Percentiles rank a stretch among this genome's conserved stretches.
Conservation (phyloP, 2,113 vertebrate species). For the Macquaria australasica region DNA sequence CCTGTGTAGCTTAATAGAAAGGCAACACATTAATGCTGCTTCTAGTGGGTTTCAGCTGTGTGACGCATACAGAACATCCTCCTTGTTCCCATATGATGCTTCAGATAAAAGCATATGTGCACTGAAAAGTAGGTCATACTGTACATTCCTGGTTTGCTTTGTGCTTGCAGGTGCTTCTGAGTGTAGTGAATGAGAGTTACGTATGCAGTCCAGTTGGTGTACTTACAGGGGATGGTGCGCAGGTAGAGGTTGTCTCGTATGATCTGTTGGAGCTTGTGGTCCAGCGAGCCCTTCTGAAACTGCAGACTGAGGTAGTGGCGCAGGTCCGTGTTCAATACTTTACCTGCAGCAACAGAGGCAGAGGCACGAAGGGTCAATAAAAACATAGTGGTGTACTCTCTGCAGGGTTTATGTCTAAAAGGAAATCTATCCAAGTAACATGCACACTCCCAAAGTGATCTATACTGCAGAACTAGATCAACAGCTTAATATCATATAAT, state of each 20-base stretch:
- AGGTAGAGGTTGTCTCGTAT: slow-evolving; percentile 99
- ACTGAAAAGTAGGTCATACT: slow-evolving; percentile 27
- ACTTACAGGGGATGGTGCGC: slow-evolving; percentile 98
- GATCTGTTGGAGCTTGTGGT: slow-evolving; percentile 98
- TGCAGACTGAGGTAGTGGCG: slow-evolving; percentile 98
- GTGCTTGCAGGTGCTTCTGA: background rate
- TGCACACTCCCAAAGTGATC: slow-evolving; percentile 34
- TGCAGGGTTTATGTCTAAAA: slow-evolving; percentile 11
- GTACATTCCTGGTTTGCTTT: background rate
- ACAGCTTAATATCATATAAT: background rate
- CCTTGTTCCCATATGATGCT: slow-evolving; percentile 27
- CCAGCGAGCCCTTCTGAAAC: slow-evolving; percentile 98
- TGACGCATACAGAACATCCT: background rate
- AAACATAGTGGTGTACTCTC: slow-evolving; percentile 13
- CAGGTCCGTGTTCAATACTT: slow-evolving; percentile 97
- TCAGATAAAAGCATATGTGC: slow-evolving; percentile 26
- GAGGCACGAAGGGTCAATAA: slow-evolving; percentile 54
- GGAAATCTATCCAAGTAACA: slow-evolving; percentile 46
- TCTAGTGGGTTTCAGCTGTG: slow-evolving; percentile 37
- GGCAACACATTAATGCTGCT: background rate
- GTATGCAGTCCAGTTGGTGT: background rate
- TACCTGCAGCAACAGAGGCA: slow-evolving; percentile 85
- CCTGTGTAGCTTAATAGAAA: slow-evolving; percentile 3
- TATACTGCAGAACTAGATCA: slow-evolving; percentile 16
- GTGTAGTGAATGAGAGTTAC: background rate